Evolutionary conservation across 2,888 invertebrate species (phyloP).

Genomic region (Diploptera punctata): DNA sequence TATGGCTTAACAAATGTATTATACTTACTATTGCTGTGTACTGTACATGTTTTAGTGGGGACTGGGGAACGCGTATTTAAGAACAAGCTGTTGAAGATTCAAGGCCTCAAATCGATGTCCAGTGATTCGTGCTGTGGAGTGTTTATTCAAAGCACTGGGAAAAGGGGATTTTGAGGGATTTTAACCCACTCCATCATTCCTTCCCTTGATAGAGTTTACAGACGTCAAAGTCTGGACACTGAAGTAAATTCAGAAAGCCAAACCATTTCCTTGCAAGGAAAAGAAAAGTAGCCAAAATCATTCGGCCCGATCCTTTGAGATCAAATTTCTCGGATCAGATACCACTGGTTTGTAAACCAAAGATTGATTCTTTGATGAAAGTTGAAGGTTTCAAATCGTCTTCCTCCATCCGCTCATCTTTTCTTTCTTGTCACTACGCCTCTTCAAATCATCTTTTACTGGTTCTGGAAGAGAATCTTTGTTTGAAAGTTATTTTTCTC

Average conservation of each 20-base stretch:
- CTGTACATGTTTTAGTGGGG: too few species aligned
- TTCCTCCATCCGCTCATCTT: neutral
- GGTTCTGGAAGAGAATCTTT: neutral
- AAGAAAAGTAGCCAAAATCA: neutral
- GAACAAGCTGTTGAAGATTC: too few species aligned
- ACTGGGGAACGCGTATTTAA: too few species aligned
- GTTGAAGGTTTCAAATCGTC: neutral
- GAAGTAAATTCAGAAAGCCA: neutral
- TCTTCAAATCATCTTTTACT: slow-evolving; percentile 9
- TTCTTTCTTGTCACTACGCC: neutral
- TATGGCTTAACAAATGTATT: too few species aligned
- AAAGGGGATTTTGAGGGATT: neutral
- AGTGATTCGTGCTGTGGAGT: neutral
- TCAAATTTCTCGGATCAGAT: neutral
- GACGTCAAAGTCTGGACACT: neutral
- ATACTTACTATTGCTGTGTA: too few species aligned
- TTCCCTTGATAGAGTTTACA: neutral
- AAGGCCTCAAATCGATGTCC: neutral
- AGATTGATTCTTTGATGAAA: slow-evolving; percentile 15
- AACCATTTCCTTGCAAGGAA: neutral
- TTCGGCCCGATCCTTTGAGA: neutral
- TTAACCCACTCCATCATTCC: neutral
- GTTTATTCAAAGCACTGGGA: neutral
- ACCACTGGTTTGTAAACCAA: slow-evolving; percentile 19
- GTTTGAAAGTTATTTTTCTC: slow-evolving; percentile 21